phyloP scores from a whole-genome alignment of 2,888 invertebrate genomes.

The Drosophila prostipennis region DNA sequence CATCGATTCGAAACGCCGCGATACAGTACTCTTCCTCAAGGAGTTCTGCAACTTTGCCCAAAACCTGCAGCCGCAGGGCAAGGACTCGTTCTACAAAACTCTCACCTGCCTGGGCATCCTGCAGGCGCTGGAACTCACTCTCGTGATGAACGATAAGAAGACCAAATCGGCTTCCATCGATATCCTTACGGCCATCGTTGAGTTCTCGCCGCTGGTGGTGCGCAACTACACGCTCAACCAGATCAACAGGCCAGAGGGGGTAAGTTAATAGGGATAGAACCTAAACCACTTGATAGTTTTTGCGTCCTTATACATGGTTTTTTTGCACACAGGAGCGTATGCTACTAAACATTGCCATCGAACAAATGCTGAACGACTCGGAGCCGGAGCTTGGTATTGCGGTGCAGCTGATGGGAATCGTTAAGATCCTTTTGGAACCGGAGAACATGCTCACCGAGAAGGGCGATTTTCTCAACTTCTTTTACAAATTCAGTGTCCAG shows the following conservation, averaged over 20 bases:
- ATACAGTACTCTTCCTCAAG: conserved; percentile 98
- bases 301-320: background rate
- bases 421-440: conserved; percentile 96
- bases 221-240: conserved; percentile 98
- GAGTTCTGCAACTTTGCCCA: conserved; percentile 99
- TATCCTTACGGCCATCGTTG: conserved; percentile 98
- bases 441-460: conserved; percentile 99
- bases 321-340: conserved; percentile 91
- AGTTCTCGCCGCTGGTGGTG: conserved; percentile 98
- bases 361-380: conserved; percentile 98
- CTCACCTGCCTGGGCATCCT: conserved; percentile 94
- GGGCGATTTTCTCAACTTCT: conserved; percentile 98
- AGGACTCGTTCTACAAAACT: conserved; percentile 98
- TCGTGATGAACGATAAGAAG: conserved; percentile 95
- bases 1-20: conserved; percentile 92
- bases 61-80: conserved; percentile 97
- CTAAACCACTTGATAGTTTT: too few relatives aligned
- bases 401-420: conserved; percentile 97
- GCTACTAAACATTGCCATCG: conserved; percentile 97
- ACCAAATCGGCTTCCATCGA: conserved; percentile 99
- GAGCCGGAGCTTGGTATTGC: conserved; percentile 99
- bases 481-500: conserved; percentile 99
- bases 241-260: conserved; percentile 93
- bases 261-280: conserved; percentile 83
- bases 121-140: conserved; percentile 94